Conservation (phyloP, 2,797 vertebrate species). For the Crocidura indochinensis region DNA sequence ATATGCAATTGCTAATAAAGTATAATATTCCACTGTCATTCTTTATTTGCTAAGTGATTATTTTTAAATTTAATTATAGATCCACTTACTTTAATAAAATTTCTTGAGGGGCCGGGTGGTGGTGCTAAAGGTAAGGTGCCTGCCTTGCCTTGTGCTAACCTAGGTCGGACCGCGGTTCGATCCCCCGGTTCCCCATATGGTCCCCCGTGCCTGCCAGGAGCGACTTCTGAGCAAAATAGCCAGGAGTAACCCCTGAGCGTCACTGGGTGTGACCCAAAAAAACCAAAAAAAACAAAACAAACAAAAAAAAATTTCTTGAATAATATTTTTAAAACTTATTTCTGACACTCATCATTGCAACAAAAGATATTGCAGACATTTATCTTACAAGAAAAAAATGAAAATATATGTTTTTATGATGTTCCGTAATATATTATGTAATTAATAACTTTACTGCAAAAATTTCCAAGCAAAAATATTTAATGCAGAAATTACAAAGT, state of each 20-base stretch:
- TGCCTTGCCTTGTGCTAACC: no score
- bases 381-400: neutral
- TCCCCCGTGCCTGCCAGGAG: no score
- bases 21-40: slow-evolving; percentile 10
- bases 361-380: slow-evolving; percentile 11
- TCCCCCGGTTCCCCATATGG: no score
- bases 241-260: no score
- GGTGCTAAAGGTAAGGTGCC: no score
- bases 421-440: neutral
- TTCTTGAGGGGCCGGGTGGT: no score
- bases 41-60: neutral
- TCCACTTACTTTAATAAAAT: slow-evolving; percentile 7
- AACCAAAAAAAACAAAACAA: no score
- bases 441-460: neutral
- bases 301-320: no score
- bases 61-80: slow-evolving; percentile 27
- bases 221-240: no score
- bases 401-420: neutral
- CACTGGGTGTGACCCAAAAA: no score
- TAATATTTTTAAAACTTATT: neutral
- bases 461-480: neutral
- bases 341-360: neutral
- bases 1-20: slow-evolving; percentile 17
- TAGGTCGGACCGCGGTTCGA: no score
- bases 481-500: neutral